Evolutionary conservation across 2,113 vertebrate species (phyloP).

Genomic region (Pteruthius melanotis): DNA sequence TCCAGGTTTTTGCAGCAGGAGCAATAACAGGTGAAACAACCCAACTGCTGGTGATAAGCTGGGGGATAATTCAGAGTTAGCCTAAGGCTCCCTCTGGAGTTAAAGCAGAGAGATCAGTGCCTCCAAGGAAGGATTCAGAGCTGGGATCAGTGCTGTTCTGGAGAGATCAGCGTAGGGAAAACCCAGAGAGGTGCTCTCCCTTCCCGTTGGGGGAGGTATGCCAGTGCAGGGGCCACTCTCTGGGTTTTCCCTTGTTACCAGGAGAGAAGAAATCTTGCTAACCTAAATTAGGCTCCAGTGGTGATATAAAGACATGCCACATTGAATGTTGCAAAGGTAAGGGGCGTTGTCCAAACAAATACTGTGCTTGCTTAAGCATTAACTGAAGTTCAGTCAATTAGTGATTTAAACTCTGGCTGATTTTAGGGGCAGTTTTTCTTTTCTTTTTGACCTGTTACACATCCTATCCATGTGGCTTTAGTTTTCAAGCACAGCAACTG

Average conservation of each 20-base stretch:
- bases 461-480: neutral
- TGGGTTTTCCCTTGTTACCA: neutral
- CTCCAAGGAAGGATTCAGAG: neutral
- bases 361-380: neutral
- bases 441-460: neutral
- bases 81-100: slow-evolving; percentile 52
- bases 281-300: neutral
- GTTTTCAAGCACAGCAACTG: neutral
- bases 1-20: neutral
- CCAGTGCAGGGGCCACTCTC: neutral
- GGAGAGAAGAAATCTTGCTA: neutral
- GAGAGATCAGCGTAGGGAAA: neutral
- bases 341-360: neutral
- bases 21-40: neutral
- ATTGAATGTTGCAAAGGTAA: neutral
- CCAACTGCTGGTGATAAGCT: neutral
- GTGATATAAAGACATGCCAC: neutral
- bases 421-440: neutral
- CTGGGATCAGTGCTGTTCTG: neutral
- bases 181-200: neutral
- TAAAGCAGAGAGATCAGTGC: neutral
- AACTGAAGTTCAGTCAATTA: neutral
- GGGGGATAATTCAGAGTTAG: neutral
- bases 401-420: neutral
- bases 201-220: rapidly evolving